Conservation (phyloP, 1,140 invertebrate genomes). For the Magallana gigas region DNA sequence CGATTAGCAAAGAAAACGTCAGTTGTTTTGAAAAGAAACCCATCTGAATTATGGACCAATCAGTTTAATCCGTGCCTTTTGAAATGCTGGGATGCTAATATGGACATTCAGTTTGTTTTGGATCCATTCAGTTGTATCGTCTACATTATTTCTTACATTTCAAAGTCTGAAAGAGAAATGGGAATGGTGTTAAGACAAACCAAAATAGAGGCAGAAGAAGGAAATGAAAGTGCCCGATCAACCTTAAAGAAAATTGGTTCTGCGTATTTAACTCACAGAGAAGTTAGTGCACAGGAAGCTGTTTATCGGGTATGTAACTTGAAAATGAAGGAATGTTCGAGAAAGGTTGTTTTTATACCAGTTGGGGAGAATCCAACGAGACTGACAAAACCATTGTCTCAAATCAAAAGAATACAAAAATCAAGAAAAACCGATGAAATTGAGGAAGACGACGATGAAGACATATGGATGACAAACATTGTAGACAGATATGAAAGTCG, state of each 20-base stretch:
- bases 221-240: constrained; percentile 45
- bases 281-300: constrained; percentile 56
- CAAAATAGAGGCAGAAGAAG: constrained; percentile 46
- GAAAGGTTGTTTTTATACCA: too few relatives aligned
- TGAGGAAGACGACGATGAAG: neutral
- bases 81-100: constrained; percentile 39
- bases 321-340: too few relatives aligned
- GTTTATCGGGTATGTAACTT: constrained; percentile 2
- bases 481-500: neutral
- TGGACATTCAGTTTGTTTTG: constrained; percentile 41
- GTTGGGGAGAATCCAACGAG: too few relatives aligned
- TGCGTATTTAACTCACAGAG: constrained; percentile 52
- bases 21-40: neutral
- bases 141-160: constrained; percentile 46
- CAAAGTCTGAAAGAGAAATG: constrained; percentile 52
- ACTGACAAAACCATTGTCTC: neutral
- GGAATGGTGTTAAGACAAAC: constrained; percentile 45
- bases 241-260: constrained; percentile 45
- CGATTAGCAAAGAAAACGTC: neutral
- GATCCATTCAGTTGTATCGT: constrained; percentile 34
- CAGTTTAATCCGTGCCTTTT: constrained; percentile 43
- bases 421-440: neutral
- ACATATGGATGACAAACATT: neutral
- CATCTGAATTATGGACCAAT: constrained; percentile 23
- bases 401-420: neutral